Evolutionary conservation across 2,888 invertebrate species (phyloP).

Genomic region (Desoria tigrina): DNA sequence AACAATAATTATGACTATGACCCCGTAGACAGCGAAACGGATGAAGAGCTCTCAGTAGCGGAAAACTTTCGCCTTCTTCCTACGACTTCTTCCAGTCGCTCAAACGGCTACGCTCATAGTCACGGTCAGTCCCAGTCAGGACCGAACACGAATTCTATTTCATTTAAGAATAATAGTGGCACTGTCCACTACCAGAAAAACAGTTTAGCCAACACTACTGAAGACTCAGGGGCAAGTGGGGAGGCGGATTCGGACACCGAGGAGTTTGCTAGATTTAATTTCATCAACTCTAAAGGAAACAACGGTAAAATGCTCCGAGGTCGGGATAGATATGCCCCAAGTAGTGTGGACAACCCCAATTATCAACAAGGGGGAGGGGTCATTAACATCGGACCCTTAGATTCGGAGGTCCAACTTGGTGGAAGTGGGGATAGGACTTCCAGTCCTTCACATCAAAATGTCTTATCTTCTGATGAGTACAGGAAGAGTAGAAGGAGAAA

Average conservation of each 20-base stretch:
- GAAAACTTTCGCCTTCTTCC: constrained; percentile 37
- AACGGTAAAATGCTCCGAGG: constrained; percentile 37
- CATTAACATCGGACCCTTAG: constrained; percentile 8
- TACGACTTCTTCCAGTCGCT: not conserved
- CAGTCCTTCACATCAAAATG: constrained; percentile 12
- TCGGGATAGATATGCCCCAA: constrained; percentile 35
- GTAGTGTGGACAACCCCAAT: constrained; percentile 41
- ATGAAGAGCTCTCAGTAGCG: constrained; percentile 25
- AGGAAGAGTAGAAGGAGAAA: not conserved
- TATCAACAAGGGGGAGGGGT: constrained; percentile 23
- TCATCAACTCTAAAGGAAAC: not conserved
- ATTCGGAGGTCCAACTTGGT: not conserved
- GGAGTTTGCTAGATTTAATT: constrained; percentile 8
- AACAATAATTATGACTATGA: constrained; percentile 33
- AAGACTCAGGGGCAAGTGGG: too few species aligned
- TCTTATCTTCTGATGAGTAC: constrained; percentile 28
- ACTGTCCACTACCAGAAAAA: not conserved
- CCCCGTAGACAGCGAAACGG: constrained; percentile 33
- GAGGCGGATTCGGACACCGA: constrained; percentile 10
- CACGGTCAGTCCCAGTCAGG: too few species aligned
- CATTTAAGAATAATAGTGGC: not conserved
- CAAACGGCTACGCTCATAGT: not conserved
- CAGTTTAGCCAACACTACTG: not conserved
- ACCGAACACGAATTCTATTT: not conserved
- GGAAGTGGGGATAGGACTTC: constrained; percentile 2